Conservation (phyloP, 1,140 invertebrate genomes). For the Eciton burchellii region DNA sequence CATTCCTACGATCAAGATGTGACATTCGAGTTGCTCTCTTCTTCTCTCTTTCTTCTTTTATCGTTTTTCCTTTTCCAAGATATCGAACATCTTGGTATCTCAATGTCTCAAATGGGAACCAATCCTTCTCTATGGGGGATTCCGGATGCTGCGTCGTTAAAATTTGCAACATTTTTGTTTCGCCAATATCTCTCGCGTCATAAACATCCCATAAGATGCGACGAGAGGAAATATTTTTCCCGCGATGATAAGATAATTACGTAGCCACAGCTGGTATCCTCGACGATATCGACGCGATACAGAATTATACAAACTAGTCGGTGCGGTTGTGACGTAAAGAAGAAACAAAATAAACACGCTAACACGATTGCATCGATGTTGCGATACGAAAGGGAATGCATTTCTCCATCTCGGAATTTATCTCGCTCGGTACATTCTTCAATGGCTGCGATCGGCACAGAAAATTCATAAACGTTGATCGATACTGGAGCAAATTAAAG, state of each 20-base stretch:
- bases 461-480: neutral
- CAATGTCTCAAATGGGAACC: too few species aligned
- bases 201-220: too few species aligned
- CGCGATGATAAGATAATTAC: constrained; percentile 4
- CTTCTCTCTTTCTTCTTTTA: neutral
- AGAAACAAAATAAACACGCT: neutral
- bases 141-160: too few species aligned
- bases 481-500: too few species aligned
- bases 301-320: constrained; percentile 27
- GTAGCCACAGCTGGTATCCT: neutral
- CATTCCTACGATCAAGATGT: neutral
- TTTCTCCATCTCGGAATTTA: neutral
- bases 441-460: neutral
- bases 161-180: too few species aligned
- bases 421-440: neutral
- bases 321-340: constrained; percentile 8
- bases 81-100: too few species aligned
- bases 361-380: neutral
- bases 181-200: too few species aligned
- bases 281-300: constrained; percentile 3
- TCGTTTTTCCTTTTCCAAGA: too few species aligned
- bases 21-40: neutral
- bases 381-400: neutral
- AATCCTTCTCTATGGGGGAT: too few species aligned
- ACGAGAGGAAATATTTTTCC: neutral